Evolutionary conservation across 2,113 vertebrate species (phyloP).

Genomic region (Mus spicilegus): DNA sequence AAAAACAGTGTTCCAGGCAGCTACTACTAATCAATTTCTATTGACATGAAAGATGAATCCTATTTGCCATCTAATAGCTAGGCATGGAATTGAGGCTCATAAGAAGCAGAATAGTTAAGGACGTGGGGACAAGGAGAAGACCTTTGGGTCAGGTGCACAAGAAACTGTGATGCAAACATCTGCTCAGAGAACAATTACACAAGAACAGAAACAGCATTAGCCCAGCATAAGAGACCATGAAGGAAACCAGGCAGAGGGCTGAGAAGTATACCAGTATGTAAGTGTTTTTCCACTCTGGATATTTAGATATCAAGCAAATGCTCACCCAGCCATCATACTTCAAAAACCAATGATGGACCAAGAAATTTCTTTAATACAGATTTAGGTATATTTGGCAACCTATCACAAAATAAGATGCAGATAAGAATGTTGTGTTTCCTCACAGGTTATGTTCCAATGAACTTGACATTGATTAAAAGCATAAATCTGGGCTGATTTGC

Average conservation of each 20-base stretch:
- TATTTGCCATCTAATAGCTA: slow-evolving; percentile 46
- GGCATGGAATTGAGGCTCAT: not conserved
- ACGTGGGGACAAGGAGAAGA: not conserved
- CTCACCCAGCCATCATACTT: not conserved
- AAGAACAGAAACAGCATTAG: not conserved
- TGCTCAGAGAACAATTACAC: not conserved
- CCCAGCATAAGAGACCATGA: not conserved
- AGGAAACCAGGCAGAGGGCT: not conserved
- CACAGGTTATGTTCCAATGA: slow-evolving; percentile 13
- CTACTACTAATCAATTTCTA: slow-evolving; percentile 50
- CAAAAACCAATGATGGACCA: not conserved
- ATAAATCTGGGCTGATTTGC: not conserved
- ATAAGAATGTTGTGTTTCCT: slow-evolving; percentile 22
- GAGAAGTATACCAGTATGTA: not conserved
- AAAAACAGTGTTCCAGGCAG: slow-evolving; percentile 57
- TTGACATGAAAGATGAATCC: slow-evolving; percentile 57
- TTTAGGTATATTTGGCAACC: slow-evolving; percentile 14
- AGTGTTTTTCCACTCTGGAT: not conserved
- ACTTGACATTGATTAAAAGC: slow-evolving; percentile 60
- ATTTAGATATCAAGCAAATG: not conserved
- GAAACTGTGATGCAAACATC: not conserved
- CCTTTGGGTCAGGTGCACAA: not conserved
- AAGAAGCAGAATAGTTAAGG: not conserved
- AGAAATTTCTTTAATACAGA: not conserved
- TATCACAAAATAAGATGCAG: not conserved